Conservation (phyloP, 1,140 invertebrate genomes). For the Phortica variegata region DNA sequence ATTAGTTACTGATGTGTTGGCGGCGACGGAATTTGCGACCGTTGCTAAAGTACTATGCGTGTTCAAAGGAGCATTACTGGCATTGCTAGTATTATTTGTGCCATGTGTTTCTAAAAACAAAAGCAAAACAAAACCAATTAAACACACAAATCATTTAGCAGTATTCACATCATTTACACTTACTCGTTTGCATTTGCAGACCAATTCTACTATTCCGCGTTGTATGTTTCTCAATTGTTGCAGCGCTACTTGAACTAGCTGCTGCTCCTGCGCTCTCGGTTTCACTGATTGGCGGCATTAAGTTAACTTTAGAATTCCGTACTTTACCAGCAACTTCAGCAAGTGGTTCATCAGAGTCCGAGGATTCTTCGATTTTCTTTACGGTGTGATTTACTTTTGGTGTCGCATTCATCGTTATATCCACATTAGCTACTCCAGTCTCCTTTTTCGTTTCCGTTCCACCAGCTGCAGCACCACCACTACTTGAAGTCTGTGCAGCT, state of each 20-base stretch:
- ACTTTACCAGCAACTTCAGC: conserved; percentile 72
- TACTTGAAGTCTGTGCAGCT: no score
- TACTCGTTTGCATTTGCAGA: conserved; percentile 21
- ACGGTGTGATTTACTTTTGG: conserved; percentile 20
- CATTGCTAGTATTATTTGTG: conserved; percentile 18
- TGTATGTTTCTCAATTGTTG: conserved; percentile 34
- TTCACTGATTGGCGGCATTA: conserved; percentile 27
- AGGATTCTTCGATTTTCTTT: conserved; percentile 62
- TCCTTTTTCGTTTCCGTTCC: neutral
- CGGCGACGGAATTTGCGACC: no score
- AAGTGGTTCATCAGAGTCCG: conserved; percentile 77
- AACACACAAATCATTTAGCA: neutral
- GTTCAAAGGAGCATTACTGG: no score
- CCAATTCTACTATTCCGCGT: conserved; percentile 39
- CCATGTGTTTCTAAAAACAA: neutral
- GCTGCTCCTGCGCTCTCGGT: conserved; percentile 12
- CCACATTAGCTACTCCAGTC: conserved; percentile 3
- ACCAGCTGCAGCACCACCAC: neutral
- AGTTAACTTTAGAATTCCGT: conserved; percentile 57
- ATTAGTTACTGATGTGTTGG: no score
- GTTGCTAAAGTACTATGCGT: no score
- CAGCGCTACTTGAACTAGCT: conserved; percentile 19
- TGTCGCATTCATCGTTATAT: conserved; percentile 8
- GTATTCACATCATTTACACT: conserved; percentile 30
- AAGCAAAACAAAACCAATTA: neutral